A percentile compares a stretch with the other conserved stretches of the same genome.
phyloP scores from a whole-genome alignment of 2,113 vertebrate genomes.

The Rhipidura dahli region DNA sequence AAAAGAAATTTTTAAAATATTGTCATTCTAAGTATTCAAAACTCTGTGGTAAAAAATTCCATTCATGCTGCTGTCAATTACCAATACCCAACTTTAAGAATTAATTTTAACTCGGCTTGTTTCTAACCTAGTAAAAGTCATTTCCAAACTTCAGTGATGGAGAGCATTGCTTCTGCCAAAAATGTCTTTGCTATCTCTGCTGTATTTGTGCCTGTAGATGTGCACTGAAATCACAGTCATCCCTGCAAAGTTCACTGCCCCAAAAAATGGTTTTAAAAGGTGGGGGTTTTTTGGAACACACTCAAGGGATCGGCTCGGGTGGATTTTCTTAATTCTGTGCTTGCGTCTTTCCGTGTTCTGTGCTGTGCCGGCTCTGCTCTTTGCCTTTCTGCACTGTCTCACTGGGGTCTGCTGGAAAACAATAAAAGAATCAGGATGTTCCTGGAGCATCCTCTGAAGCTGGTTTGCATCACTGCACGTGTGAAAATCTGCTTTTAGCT shows the following conservation, averaged over 20 bases:
- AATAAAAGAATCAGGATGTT: neutral
- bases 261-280: neutral
- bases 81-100: neutral
- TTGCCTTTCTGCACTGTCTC: neutral
- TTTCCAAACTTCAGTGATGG: neutral
- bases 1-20: neutral
- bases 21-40: neutral
- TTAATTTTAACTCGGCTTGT: neutral
- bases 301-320: neutral
- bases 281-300: neutral
- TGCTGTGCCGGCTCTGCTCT: neutral
- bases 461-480: neutral
- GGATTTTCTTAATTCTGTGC: neutral
- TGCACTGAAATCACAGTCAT: neutral
- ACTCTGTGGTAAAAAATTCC: neutral
- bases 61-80: neutral
- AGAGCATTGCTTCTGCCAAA: neutral
- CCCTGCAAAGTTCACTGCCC: neutral
- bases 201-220: neutral
- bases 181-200: neutral
- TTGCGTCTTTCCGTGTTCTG: neutral
- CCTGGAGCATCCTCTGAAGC: neutral
- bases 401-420: neutral
- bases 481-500: neutral
- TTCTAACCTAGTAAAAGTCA: neutral